Evolutionary conservation across 2,113 vertebrate genomes (phyloP).

Genomic region (Peromyscus californicus): DNA sequence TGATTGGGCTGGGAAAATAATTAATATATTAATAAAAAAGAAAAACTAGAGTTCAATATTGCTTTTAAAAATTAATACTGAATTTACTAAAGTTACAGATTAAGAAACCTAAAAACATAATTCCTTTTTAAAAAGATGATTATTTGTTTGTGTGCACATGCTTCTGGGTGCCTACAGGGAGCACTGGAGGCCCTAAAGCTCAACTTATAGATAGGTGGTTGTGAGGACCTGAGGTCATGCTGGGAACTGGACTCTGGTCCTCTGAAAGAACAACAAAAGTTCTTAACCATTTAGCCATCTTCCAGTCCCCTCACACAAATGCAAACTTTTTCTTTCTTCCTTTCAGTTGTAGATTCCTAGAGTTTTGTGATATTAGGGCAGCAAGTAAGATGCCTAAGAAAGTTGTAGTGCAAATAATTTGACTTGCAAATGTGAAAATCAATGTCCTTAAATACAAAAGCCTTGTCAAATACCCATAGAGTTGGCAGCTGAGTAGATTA

Average conservation of each 20-base stretch:
- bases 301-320: not conserved
- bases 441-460: not conserved
- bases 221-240: not conserved
- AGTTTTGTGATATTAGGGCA: too few relatives aligned
- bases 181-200: not conserved
- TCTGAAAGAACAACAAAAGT: not conserved
- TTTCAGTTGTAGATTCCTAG: not conserved
- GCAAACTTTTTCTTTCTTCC: not conserved
- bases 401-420: not conserved
- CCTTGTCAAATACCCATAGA: not conserved
- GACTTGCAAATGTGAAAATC: not conserved
- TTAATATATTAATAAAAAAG: not conserved
- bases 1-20: not conserved
- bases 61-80: not conserved
- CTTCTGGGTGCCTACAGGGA: not conserved
- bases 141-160: not conserved
- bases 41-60: not conserved
- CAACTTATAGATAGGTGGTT: not conserved
- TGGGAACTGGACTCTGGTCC: not conserved
- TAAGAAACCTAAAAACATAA: not conserved
- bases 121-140: not conserved
- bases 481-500: not conserved
- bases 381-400: not conserved
- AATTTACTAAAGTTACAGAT: not conserved
- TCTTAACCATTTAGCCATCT: not conserved